Conservation (phyloP, 2,113 vertebrate genomes). For the Rhabdornis inornatus region DNA sequence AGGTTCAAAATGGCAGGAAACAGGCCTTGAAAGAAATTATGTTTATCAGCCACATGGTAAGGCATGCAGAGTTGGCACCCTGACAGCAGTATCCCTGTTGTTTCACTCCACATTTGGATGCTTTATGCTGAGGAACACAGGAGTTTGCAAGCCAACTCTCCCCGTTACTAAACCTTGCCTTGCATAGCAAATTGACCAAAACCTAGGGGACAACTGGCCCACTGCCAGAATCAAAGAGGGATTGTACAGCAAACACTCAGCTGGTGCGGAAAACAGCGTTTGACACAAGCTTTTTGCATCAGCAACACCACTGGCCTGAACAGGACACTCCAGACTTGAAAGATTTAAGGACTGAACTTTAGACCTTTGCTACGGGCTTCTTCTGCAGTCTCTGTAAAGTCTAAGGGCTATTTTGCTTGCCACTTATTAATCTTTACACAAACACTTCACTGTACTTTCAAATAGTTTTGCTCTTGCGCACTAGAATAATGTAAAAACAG, state of each 20-base stretch:
- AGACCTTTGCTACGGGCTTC: not conserved
- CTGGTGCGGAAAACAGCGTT: accelerated
- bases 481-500: not conserved
- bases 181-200: not conserved
- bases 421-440: not conserved
- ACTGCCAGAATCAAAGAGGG: not conserved
- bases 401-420: not conserved
- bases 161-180: not conserved
- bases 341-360: not conserved
- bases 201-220: not conserved
- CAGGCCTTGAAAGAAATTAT: conserved; percentile 76
- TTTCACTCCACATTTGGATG: not conserved
- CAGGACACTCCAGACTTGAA: accelerated
- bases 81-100: no score
- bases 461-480: not conserved
- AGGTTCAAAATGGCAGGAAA: conserved; percentile 96
- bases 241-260: accelerated
- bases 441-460: not conserved
- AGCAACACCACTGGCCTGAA: not conserved
- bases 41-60: not conserved
- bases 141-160: not conserved
- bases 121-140: not conserved
- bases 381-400: not conserved
- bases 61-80: not conserved
- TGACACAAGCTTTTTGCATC: not conserved